phyloP scores from a whole-genome alignment of 1,140 invertebrate genomes.

The Galendromus occidentalis region DNA sequence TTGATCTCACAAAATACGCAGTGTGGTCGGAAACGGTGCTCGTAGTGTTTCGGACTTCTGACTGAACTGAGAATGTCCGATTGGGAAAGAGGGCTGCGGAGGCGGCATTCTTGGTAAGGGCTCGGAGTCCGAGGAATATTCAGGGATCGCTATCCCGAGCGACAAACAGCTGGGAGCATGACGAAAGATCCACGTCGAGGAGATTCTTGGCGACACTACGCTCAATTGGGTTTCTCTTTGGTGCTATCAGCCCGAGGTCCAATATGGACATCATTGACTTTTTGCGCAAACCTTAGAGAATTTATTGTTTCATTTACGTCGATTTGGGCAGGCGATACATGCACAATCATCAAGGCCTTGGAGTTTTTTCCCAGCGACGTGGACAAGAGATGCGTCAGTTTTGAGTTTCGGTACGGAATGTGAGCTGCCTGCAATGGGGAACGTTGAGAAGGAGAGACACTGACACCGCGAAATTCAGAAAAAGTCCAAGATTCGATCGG shows the following conservation, averaged over 20 bases:
- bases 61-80: too few relatives aligned
- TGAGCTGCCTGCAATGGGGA: conserved; percentile 16
- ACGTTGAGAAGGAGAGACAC: background rate
- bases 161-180: too few relatives aligned
- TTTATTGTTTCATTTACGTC: conserved; percentile 33
- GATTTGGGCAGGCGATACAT: conserved; percentile 33
- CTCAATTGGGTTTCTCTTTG: too few relatives aligned
- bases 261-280: background rate
- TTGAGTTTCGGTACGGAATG: conserved; percentile 34
- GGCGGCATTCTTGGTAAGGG: too few relatives aligned
- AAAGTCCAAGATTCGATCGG: background rate
- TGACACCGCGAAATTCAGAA: background rate
- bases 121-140: too few relatives aligned
- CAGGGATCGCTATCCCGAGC: too few relatives aligned
- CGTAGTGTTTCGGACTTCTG: too few relatives aligned
- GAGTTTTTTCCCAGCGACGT: conserved; percentile 37
- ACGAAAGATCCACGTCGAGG: too few relatives aligned
- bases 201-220: too few relatives aligned
- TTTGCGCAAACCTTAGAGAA: conserved; percentile 27
- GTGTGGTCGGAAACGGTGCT: too few relatives aligned
- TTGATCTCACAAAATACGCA: too few relatives aligned
- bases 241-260: background rate
- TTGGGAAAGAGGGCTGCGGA: too few relatives aligned
- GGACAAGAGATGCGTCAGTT: conserved; percentile 36
- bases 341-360: conserved; percentile 39